These are phyloP conservation scores for Himalopsyche kuldschensis DNA, from an alignment of 2,888 invertebrate species.

Conservation along the genomic window DNA sequence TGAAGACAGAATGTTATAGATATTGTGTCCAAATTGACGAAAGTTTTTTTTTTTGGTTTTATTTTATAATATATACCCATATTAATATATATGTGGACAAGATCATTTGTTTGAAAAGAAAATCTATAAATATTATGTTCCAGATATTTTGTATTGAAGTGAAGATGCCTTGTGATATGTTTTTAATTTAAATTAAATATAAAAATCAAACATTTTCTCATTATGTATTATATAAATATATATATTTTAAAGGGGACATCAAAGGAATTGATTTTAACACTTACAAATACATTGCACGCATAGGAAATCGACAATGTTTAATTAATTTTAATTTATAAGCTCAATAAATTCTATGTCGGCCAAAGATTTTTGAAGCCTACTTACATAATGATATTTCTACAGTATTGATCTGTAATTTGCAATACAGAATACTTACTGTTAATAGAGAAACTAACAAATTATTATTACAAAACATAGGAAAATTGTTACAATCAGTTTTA, in stretches of 20 bases:
- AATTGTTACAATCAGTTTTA: not conserved
- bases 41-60: not conserved
- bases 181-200: constrained; percentile 1
- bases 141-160: not conserved
- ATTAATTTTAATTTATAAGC: too few relatives aligned
- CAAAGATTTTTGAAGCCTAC: too few relatives aligned
- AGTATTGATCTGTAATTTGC: not conserved
- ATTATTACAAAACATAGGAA: not conserved
- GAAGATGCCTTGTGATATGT: constrained; percentile 1
- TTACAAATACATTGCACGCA: not conserved
- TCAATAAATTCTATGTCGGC: too few relatives aligned
- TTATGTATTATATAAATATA: not conserved
- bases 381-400: too few relatives aligned
- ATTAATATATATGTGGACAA: not conserved
- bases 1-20: not conserved
- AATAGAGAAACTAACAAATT: not conserved
- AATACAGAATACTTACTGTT: not conserved
- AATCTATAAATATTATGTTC: not conserved
- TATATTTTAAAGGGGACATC: not conserved
- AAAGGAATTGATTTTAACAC: not conserved
- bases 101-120: not conserved
- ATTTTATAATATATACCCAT: not conserved
- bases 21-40: not conserved
- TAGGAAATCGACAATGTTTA: too few relatives aligned
- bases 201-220: constrained; percentile 1